Conservation (phyloP, 1,140 invertebrate species). For the Mesaphorura yosii region DNA sequence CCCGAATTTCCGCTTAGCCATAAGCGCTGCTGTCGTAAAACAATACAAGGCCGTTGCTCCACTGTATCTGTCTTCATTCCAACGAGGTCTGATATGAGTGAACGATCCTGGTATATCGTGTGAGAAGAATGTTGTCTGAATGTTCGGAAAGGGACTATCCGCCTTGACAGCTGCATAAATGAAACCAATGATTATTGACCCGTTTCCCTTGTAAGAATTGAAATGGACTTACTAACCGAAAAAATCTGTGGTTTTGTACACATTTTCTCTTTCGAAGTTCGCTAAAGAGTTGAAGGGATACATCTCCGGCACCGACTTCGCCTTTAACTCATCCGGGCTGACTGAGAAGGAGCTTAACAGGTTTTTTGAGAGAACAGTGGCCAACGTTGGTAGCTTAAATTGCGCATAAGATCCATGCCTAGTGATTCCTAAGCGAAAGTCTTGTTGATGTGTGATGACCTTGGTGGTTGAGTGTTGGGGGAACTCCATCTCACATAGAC, state of each 20-base stretch:
- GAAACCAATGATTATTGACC: too few species aligned
- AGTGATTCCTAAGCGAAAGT: conserved; percentile 38
- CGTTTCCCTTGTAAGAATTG: too few species aligned
- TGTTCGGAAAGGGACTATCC: conserved; percentile 35
- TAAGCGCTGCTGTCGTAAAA: conserved; percentile 54
- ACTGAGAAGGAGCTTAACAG: conserved; percentile 45
- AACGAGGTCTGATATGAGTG: conserved; percentile 43
- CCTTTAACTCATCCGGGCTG: conserved; percentile 34
- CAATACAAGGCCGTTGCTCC: conserved; percentile 56
- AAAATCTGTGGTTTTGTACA: conserved; percentile 48
- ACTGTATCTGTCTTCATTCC: conserved; percentile 32
- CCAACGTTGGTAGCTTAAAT: conserved; percentile 50
- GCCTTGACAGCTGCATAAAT: conserved; percentile 29
- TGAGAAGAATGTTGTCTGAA: conserved; percentile 62
- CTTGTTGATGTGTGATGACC: conserved; percentile 9
- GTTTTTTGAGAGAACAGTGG: conserved; percentile 50
- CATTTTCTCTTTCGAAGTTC: conserved; percentile 50
- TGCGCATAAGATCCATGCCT: conserved; percentile 51
- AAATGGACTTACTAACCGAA: conserved; percentile 65
- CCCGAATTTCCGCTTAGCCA: conserved; percentile 59
- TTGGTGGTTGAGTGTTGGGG: conserved; percentile 36
- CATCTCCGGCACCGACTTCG: conserved; percentile 51
- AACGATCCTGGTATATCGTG: conserved; percentile 52
- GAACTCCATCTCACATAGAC: conserved; percentile 53
- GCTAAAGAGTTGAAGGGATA: conserved; percentile 56